A percentile compares a stretch with the other conserved stretches of the same genome.
Conservation (phyloP, 2,888 invertebrate species). For the Pilophorus perplexus region DNA sequence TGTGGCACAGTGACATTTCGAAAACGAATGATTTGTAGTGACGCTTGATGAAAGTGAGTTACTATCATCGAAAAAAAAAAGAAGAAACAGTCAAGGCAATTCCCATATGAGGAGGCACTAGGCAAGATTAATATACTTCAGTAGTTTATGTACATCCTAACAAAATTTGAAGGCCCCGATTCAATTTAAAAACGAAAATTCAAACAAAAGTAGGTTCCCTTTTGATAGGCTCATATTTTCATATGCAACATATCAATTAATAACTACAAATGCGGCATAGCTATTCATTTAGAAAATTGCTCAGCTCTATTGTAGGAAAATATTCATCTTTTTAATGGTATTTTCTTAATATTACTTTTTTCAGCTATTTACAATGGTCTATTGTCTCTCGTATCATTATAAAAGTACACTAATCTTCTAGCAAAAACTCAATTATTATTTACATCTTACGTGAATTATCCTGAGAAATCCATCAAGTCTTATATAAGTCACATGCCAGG, state of each 20-base stretch:
- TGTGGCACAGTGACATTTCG: too few species aligned
- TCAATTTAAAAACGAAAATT: not conserved
- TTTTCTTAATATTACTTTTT: slow-evolving; percentile 10
- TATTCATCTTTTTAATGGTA: slow-evolving; percentile 21
- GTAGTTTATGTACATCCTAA: too few species aligned
- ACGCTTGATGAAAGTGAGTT: too few species aligned
- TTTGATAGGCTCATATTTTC: not conserved
- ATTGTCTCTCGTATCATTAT: slow-evolving; percentile 34
- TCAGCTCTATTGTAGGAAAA: slow-evolving; percentile 16
- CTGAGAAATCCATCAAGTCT: slow-evolving; percentile 17
- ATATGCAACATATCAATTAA: not conserved
- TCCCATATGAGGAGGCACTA: too few species aligned
- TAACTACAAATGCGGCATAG: slow-evolving; percentile 6
- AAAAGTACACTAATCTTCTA: slow-evolving; percentile 26
- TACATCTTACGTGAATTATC: slow-evolving; percentile 25
- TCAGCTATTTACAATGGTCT: slow-evolving; percentile 28
- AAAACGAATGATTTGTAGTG: too few species aligned
- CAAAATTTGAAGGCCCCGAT: slow-evolving; percentile 13
- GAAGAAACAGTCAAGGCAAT: too few species aligned
- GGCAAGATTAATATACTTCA: too few species aligned
- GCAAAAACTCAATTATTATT: slow-evolving; percentile 20
- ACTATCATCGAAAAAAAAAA: too few species aligned
- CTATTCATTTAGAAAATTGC: slow-evolving; percentile 4
- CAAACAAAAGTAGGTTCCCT: not conserved
- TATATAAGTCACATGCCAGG: not conserved